Conservation (phyloP, 2,888 invertebrate genomes). For the Romanomermis culicivorax region DNA sequence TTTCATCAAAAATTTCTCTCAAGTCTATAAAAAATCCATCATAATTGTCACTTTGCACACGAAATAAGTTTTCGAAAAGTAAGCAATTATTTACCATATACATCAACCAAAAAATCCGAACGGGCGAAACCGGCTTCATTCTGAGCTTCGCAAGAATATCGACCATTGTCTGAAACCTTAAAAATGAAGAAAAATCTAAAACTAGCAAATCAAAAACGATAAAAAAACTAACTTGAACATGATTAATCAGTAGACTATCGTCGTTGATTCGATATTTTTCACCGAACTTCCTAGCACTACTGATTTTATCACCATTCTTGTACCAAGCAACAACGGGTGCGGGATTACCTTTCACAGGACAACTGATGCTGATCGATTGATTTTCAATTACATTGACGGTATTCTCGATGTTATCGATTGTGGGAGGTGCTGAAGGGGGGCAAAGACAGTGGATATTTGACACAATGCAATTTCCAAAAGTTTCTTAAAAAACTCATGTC, state of each 20-base stretch:
- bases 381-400: no score
- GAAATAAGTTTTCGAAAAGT: no score
- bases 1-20: no score
- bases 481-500: no score
- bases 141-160: constrained; percentile 31
- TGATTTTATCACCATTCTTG: constrained; percentile 15
- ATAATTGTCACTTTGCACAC: no score
- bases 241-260: background rate
- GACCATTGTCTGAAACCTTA: constrained; percentile 30
- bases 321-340: constrained; percentile 37
- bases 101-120: constrained; percentile 24
- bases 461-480: no score
- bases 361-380: no score
- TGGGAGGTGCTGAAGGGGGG: no score
- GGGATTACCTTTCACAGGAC: constrained; percentile 36
- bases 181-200: constrained; percentile 12
- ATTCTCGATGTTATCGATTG: no score
- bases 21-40: no score
- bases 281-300: background rate
- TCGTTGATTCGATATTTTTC: background rate
- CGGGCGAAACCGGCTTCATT: constrained; percentile 31
- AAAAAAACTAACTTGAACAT: background rate
- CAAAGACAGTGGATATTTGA: no score
- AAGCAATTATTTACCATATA: no score
- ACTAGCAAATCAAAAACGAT: background rate